Evolutionary conservation across 2,888 invertebrate genomes (phyloP).

Genomic region (Fabriciana adippe): DNA sequence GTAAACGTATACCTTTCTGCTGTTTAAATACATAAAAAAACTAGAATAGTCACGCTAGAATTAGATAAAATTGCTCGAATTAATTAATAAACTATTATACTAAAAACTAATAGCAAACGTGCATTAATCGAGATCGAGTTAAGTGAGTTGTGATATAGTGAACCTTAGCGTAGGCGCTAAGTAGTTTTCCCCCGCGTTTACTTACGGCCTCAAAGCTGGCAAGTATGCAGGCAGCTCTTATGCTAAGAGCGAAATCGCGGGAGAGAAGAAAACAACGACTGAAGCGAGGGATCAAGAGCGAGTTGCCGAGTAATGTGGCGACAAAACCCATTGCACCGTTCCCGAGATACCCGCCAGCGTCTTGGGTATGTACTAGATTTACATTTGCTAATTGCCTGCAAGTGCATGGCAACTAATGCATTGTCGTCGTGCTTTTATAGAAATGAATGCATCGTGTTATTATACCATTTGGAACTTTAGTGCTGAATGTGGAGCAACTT

Average conservation of each 20-base stretch:
- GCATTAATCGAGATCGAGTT: slow-evolving; percentile 28
- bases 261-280: slow-evolving; percentile 90
- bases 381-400: slow-evolving; percentile 26
- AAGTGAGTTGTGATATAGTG: slow-evolving; percentile 37
- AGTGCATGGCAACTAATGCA: slow-evolving; percentile 39
- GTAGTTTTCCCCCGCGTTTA: slow-evolving; percentile 53
- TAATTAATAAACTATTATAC: slow-evolving; percentile 17
- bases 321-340: slow-evolving; percentile 93
- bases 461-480: slow-evolving; percentile 8
- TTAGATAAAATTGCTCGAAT: slow-evolving; percentile 48
- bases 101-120: slow-evolving; percentile 28
- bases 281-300: slow-evolving; percentile 87
- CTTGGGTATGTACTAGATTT: slow-evolving; percentile 82
- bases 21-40: slow-evolving; percentile 27
- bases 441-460: slow-evolving; percentile 24
- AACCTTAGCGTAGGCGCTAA: slow-evolving; percentile 46
- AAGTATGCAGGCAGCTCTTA: slow-evolving; percentile 96
- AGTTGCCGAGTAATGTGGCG: slow-evolving; percentile 93
- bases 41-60: slow-evolving; percentile 56
- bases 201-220: slow-evolving; percentile 79
- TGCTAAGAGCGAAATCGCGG: slow-evolving; percentile 94
- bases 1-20: slow-evolving; percentile 28
- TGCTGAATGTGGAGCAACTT: slow-evolving; percentile 14
- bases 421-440: slow-evolving; percentile 38
- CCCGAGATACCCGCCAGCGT: slow-evolving; percentile 92